Conservation (phyloP, 2,113 vertebrate genomes). For the Helogale parvula region DNA sequence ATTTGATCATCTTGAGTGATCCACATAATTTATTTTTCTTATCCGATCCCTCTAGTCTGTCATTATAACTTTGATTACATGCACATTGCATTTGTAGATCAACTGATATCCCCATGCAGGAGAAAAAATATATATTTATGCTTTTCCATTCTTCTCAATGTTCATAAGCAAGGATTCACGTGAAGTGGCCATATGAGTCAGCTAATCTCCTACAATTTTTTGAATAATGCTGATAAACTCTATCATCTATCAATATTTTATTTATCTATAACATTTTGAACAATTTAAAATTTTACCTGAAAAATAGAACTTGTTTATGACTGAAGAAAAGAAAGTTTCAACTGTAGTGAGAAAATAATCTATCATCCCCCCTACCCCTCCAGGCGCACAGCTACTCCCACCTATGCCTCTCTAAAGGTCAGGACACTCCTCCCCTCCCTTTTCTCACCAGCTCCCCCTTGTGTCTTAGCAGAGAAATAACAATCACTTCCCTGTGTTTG, state of each 20-base stretch:
- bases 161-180: background rate
- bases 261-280: background rate
- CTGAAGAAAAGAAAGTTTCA: background rate
- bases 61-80: background rate
- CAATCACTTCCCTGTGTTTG: background rate
- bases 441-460: background rate
- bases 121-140: background rate
- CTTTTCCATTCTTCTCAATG: background rate
- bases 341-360: background rate
- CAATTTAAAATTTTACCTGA: background rate
- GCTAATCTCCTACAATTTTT: background rate
- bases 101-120: background rate
- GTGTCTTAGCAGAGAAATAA: background rate
- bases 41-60: background rate
- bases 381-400: too few species aligned
- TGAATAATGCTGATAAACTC: background rate
- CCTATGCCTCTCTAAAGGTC: fast-evolving
- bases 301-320: background rate
- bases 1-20: background rate
- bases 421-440: fast-evolving
- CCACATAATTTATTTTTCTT: background rate
- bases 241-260: background rate
- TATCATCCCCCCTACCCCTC: background rate
- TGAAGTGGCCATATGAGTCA: background rate
- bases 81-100: background rate